These are phyloP conservation scores for Crocodylus rhombifer DNA, from an alignment of 2,797 vertebrate species.

Conservation along the genomic window DNA sequence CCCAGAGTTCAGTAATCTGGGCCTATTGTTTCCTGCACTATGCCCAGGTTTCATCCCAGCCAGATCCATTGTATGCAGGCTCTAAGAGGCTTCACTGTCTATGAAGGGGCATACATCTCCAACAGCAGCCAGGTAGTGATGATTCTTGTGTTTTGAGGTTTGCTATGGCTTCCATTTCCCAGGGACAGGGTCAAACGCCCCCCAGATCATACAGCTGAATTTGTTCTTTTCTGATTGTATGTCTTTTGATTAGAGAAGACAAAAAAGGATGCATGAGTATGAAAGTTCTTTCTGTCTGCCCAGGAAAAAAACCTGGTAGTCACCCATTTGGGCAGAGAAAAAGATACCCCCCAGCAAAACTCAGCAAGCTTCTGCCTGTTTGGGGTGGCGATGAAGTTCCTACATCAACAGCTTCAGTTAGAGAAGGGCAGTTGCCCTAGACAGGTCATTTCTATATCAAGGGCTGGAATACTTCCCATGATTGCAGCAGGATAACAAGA, in stretches of 20 bases:
- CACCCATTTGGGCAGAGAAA: neutral
- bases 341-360: neutral
- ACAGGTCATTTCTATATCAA: neutral
- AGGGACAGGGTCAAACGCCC: neutral
- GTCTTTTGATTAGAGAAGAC: neutral
- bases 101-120: neutral
- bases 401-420: neutral
- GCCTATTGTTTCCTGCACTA: neutral
- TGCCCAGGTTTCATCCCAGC: neutral
- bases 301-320: neutral
- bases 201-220: neutral
- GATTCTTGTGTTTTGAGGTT: fast-evolving
- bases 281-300: neutral
- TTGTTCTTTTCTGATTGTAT: neutral
- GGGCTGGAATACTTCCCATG: neutral
- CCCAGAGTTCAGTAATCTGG: neutral
- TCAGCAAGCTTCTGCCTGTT: neutral
- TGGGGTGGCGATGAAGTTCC: neutral
- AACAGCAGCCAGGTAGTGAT: fast-evolving
- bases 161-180: neutral
- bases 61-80: neutral
- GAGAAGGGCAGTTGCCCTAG: neutral
- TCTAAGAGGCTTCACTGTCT: neutral
- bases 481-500: neutral
- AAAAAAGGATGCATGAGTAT: neutral